These are phyloP conservation scores for Cephus pulcher DNA, from an alignment of 2,888 invertebrate genomes.

Conservation along the genomic window DNA sequence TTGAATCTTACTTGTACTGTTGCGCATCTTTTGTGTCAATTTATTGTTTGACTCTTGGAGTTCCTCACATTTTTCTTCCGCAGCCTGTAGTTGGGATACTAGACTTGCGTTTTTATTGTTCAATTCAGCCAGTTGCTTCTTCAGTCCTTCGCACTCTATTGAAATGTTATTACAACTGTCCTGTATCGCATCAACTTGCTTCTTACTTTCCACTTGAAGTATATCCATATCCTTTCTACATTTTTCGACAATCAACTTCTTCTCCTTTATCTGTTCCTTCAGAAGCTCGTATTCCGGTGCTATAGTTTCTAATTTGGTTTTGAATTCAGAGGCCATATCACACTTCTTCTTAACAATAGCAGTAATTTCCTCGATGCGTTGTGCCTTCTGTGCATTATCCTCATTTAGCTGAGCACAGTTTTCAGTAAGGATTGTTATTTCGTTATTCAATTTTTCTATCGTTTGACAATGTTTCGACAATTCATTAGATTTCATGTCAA, in stretches of 20 bases:
- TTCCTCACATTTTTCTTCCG: conserved; percentile 68
- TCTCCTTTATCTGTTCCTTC: conserved; percentile 44
- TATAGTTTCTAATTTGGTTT: conserved; percentile 51
- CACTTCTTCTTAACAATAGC: conserved; percentile 52
- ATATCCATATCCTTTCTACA: conserved; percentile 63
- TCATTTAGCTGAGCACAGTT: conserved; percentile 62
- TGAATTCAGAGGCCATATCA: conserved; percentile 63
- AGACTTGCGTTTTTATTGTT: conserved; percentile 67
- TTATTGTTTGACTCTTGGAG: conserved; percentile 67
- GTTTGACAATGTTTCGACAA: conserved; percentile 60
- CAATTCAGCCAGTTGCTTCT: conserved; percentile 60
- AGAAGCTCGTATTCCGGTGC: conserved; percentile 51
- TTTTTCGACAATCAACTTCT: conserved; percentile 48
- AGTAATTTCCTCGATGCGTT: conserved; percentile 59
- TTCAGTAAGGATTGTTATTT: conserved; percentile 62
- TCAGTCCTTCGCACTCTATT: conserved; percentile 55
- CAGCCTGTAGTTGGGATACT: conserved; percentile 64
- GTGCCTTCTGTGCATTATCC: conserved; percentile 61
- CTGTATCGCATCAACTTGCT: conserved; percentile 37
- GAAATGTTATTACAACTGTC: conserved; percentile 49
- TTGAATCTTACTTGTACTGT: conserved; percentile 67
- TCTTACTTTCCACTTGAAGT: conserved; percentile 61
- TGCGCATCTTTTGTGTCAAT: conserved; percentile 61
- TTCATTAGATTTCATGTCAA: conserved; percentile 55
- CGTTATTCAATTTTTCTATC: conserved; percentile 61